Evolutionary conservation across 2,797 vertebrate species (phyloP).

Genomic region (Malurus splendens): DNA sequence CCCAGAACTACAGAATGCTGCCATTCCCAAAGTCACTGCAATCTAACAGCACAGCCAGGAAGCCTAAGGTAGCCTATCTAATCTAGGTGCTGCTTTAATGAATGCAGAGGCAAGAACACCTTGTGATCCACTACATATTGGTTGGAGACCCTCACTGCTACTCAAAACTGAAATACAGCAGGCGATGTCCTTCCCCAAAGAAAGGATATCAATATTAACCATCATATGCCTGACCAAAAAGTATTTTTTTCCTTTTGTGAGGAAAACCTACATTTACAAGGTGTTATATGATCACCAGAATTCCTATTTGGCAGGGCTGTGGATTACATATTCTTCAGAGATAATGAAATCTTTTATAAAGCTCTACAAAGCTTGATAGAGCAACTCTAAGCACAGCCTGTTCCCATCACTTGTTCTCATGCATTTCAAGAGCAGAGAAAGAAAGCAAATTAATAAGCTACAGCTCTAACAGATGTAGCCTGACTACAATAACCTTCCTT

Average conservation of each 20-base stretch:
- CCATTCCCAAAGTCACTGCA: not conserved
- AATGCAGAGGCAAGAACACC: not conserved
- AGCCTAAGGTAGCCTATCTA: not conserved
- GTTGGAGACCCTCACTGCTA: not conserved
- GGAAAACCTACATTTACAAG: not conserved
- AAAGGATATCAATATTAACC: not conserved
- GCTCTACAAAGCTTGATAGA: not conserved
- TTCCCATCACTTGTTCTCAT: not conserved
- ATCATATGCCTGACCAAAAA: not conserved
- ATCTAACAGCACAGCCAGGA: not conserved
- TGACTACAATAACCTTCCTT: not conserved
- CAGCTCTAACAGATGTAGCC: not conserved
- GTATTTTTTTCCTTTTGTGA: not conserved
- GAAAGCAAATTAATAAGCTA: not conserved
- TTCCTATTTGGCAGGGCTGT: not conserved
- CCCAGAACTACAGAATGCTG: not conserved
- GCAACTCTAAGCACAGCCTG: not conserved
- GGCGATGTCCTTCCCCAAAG: not conserved
- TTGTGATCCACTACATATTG: not conserved
- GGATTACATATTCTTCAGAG: not conserved
- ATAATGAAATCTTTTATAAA: not conserved
- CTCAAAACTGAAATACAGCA: not conserved
- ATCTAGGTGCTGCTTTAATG: not conserved
- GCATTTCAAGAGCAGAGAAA: not conserved
- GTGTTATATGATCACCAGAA: not conserved